Evolutionary conservation across 2,888 invertebrate species (phyloP), one percentile per base, ranked within the genome.

Genomic region (Trimorus sp.): DNA sequence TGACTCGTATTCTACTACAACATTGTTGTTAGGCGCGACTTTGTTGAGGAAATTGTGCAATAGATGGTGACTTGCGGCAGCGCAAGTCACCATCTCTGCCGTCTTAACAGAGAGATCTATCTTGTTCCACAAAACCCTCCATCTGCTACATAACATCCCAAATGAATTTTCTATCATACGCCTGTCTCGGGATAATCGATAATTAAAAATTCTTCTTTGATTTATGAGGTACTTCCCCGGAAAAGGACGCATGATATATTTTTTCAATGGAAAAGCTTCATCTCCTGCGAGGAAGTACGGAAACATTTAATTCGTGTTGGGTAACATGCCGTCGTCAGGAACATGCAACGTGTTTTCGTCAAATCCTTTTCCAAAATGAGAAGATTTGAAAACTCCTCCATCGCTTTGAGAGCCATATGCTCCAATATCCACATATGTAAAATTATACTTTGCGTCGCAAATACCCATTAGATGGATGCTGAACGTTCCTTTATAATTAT

Each of bases 81-180:
- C 75, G n/a, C 8, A 56, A 62, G n/a, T 79, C 73, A 1, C 37
- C 65, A 26, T 26, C 26, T 26, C 26, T 3, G 26, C 26, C 3
- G 49, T 54, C 9, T 45, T n/a, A 15, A 69, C 65, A 58, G 69
- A 49, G 7, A 66, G 26, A 62, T 54, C 45, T 42, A 85, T 82
- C 26, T 79, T 77, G 58, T 45, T 71, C 8, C 74, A 56, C 9
- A 84, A 74, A 6, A 84, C 56, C 12, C 82, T 37, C 83, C 83
- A 85, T 36, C 83, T 36, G 8, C 66, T 62, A 7, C 76, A 51
- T 15, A 85, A 70, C 42, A 85, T 85, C 9, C 86, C 85, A 69
- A 86, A 85, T 5, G 85, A 42, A 69, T 85, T 86, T 82, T 86
- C 85, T 12, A 84, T 54, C 0, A 70, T 16, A 63, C 84, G 70